phyloP scores from a whole-genome alignment of 2,113 vertebrate genomes.

The Pelvicachromis taeniatus region DNA sequence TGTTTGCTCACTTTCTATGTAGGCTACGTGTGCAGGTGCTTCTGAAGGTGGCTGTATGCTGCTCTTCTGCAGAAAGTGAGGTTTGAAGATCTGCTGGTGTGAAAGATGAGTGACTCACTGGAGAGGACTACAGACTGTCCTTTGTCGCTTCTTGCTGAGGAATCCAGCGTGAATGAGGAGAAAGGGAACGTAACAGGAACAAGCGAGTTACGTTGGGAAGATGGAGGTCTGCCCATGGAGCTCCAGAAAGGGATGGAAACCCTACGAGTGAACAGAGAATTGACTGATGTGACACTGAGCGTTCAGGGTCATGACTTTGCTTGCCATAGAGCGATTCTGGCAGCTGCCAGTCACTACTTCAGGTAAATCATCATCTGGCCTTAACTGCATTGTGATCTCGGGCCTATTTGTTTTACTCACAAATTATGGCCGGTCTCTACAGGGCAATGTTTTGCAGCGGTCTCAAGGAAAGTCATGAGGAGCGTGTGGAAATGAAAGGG shows the following conservation, averaged over 20 bases:
- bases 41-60: neutral
- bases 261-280: constrained; percentile 83
- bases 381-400: neutral
- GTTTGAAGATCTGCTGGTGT: neutral
- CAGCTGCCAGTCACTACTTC: constrained; percentile 95
- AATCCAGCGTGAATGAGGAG: constrained; percentile 63
- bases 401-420: neutral
- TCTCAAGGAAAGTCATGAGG: constrained; percentile 89
- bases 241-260: constrained; percentile 89
- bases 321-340: constrained; percentile 91
- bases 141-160: constrained; percentile 39
- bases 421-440: neutral
- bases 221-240: constrained; percentile 81
- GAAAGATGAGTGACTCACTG: constrained; percentile 79
- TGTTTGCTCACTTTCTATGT: neutral
- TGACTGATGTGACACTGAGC: constrained; percentile 85
- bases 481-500: constrained; percentile 87
- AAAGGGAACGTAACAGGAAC: constrained; percentile 70
- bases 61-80: neutral
- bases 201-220: constrained; percentile 80
- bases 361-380: constrained; percentile 69
- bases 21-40: constrained; percentile 1
- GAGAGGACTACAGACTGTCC: constrained; percentile 82
- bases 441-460: constrained; percentile 99
- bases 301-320: constrained; percentile 86